Evolutionary conservation across 2,113 vertebrate species (phyloP), one percentile per base, ranked within the genome.

Genomic region (Rhodinocichla rosea): DNA sequence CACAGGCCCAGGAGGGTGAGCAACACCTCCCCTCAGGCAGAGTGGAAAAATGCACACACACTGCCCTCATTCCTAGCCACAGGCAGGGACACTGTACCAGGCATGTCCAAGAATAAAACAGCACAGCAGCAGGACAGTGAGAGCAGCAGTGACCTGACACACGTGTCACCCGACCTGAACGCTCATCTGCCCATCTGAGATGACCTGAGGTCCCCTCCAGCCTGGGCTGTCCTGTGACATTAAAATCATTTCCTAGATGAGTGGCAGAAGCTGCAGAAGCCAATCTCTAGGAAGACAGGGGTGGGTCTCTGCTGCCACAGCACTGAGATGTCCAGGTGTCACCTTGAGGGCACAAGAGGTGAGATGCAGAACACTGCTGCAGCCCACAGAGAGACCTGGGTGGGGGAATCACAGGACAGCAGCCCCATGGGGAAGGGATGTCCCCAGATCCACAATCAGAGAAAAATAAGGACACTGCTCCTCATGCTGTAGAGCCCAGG

Each of bases 81-180:
- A 40, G 55, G 44, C 53, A 53, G 64, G 50, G 78, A 60, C 80
- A 44, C 32, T 9, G 57, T 1, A 37, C 23, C 73, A 77, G 68
- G 21, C 35, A 20, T 3, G 15, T 5, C 62, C 27, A 53, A n/a
- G 57, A 73, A 16, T 7, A 71, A 59, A 75, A 2, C 65, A 70
- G 8, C 19, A 37, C n/a, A 12, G 8, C 56, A 88, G 74, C 64
- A 70, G 6, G 32, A 13, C 2, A 44, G 33, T 0, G 10, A 74
- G 1, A 78, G 85, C 78, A 84, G 75, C 70, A 79, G 18, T 1
- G 24, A 60, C 15, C 33, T 30, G 67, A 59, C 59, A 24, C 37
- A 24, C 0, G 0, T 9, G 24, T 10, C 81, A n/a, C 64, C 37
- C 0, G 0, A 49, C 27, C 21, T 4, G 4, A 47, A 63, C 20